phyloP scores from a whole-genome alignment of 2,888 invertebrate genomes.

The Amphipoea oculea region DNA sequence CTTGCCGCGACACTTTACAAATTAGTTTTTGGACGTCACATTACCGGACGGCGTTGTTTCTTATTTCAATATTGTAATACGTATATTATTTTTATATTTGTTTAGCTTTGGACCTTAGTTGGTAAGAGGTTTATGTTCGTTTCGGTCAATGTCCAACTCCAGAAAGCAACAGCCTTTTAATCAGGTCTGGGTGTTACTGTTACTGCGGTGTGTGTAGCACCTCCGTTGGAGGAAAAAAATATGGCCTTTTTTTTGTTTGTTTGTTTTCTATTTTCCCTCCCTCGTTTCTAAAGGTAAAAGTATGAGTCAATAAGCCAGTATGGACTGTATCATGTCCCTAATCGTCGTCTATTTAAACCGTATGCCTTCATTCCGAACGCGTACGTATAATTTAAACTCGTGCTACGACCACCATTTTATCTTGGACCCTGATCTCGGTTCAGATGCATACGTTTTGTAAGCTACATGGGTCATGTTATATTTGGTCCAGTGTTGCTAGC shows the following conservation, averaged over 20 bases:
- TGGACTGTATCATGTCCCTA: constrained; percentile 52
- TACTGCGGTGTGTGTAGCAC: neutral
- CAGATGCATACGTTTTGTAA: constrained; percentile 61
- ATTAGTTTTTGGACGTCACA: constrained; percentile 31
- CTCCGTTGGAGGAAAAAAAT: neutral
- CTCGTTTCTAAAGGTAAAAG: constrained; percentile 4
- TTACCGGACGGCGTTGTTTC: constrained; percentile 11
- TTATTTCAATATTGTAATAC: constrained; percentile 48
- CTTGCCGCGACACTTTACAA: constrained; percentile 56
- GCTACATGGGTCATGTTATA: constrained; percentile 65
- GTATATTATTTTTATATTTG: constrained; percentile 49
- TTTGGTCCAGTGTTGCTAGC: constrained; percentile 67
- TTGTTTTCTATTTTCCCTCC: neutral
- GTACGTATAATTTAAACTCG: constrained; percentile 70
- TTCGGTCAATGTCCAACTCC: neutral
- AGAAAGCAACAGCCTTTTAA: neutral
- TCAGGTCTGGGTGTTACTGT: neutral
- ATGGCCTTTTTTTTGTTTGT: neutral
- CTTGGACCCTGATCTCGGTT: constrained; percentile 44
- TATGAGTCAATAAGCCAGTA: constrained; percentile 46
- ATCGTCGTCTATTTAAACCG: constrained; percentile 58
- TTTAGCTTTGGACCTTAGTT: constrained; percentile 14
- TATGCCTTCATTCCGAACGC: constrained; percentile 69
- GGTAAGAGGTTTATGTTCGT: neutral
- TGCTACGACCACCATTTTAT: constrained; percentile 59